These are phyloP conservation scores for Marisa cornuarietis DNA, from an alignment of 1,140 invertebrate species.

Conservation along the genomic window DNA sequence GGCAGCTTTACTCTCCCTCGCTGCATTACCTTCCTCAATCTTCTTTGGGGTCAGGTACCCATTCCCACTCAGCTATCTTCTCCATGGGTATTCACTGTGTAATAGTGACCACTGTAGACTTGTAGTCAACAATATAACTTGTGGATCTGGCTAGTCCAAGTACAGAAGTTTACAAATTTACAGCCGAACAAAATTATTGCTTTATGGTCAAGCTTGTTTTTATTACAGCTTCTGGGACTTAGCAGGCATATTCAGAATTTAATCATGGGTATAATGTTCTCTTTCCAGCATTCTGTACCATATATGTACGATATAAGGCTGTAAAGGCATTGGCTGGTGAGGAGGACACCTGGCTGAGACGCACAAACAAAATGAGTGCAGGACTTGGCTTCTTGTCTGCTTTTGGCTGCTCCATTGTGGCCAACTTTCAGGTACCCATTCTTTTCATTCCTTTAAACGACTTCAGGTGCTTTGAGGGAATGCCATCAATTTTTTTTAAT, in stretches of 20 bases:
- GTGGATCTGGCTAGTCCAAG: no score
- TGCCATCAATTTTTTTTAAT: no score
- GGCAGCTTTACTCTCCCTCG: no score
- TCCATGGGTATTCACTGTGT: no score
- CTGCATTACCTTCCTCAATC: no score
- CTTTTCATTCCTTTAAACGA: no score
- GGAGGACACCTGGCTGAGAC: constrained; percentile 39
- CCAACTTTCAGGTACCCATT: constrained; percentile 65
- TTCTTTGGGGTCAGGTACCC: no score
- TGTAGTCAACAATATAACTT: no score
- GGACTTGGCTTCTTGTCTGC: constrained; percentile 54
- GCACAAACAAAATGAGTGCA: constrained; percentile 46
- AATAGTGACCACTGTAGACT: no score
- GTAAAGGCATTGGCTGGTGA: constrained; percentile 50
- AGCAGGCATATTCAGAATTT: neutral
- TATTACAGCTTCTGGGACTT: constrained; percentile 7
- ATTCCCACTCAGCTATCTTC: no score
- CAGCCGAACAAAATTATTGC: neutral
- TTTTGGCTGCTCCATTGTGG: constrained; percentile 62
- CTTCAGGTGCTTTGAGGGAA: no score
- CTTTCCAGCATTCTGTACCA: constrained; percentile 52
- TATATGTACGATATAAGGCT: constrained; percentile 63
- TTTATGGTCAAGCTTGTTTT: neutral
- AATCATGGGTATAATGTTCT: neutral
- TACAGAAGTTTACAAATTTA: no score